Conservation (phyloP, 2,113 vertebrate genomes). For the Dendrocopos noguchii region DNA sequence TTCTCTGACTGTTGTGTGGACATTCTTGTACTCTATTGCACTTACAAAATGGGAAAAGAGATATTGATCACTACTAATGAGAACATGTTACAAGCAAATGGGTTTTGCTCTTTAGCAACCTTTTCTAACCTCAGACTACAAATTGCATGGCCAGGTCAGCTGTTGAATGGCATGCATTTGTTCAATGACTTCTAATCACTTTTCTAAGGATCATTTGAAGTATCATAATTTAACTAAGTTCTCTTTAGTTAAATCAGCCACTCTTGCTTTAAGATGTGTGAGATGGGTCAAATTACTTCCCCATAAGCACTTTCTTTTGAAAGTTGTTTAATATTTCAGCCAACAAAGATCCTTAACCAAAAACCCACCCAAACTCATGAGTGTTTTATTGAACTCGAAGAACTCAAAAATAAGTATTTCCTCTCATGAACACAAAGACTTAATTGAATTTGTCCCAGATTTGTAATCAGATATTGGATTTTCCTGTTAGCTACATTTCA, state of each 20-base stretch:
- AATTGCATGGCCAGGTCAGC: background rate
- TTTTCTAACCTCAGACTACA: background rate
- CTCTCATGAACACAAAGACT: background rate
- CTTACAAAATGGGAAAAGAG: background rate
- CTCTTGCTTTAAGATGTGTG: background rate
- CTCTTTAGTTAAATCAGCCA: background rate
- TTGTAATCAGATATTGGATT: background rate
- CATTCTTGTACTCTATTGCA: background rate
- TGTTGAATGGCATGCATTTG: background rate
- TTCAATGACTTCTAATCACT: conserved; percentile 21
- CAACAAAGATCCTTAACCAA: background rate
- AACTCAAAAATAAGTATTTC: background rate
- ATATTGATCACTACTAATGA: background rate
- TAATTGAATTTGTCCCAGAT: background rate
- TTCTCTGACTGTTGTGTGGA: background rate
- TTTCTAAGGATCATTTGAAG: background rate
- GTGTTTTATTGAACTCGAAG: background rate
- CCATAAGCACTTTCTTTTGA: background rate
- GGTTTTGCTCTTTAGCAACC: background rate
- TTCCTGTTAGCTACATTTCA: background rate
- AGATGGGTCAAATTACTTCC: background rate
- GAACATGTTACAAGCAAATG: background rate
- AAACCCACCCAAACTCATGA: background rate
- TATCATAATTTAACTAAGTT: background rate
- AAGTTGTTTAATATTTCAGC: background rate